phyloP scores from a whole-genome alignment of 2,113 vertebrate genomes.

The Dolichallabes microphthalmus region DNA sequence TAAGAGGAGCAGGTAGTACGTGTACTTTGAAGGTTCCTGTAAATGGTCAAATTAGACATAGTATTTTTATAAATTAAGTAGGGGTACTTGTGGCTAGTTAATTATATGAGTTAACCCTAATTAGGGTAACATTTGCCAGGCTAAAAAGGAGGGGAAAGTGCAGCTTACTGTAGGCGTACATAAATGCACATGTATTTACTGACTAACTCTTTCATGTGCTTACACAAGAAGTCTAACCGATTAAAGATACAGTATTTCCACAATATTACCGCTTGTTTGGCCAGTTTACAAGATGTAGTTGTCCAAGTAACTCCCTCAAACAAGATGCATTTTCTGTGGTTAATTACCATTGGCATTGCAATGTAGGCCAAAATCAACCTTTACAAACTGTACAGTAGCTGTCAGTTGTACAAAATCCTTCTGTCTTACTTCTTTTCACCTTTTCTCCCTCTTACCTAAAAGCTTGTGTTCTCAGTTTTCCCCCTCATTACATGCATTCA shows the following conservation, averaged over 20 bases:
- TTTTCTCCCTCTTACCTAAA: not conserved
- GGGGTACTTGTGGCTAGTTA: not conserved
- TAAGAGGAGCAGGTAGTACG: not conserved
- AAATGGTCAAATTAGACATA: not conserved
- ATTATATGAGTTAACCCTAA: not conserved
- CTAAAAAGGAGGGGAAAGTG: not conserved
- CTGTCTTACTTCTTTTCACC: not conserved
- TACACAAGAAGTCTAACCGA: not conserved
- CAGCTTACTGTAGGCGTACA: not conserved
- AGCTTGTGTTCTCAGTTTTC: not conserved
- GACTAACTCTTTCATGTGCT: not conserved
- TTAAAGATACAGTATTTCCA: not conserved
- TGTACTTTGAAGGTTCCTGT: not conserved
- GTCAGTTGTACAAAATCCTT: not conserved
- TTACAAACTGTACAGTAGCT: not conserved
- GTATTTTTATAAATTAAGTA: conserved; percentile 1
- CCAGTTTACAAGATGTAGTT: not conserved
- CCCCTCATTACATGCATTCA: not conserved
- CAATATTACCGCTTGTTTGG: not conserved
- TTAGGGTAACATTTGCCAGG: not conserved
- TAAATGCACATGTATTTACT: conserved; percentile 1
- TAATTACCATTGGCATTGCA: not conserved
- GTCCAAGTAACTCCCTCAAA: not conserved
- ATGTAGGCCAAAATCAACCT: not conserved
- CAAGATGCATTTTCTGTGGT: not conserved